Percentiles rank a stretch among this genome's conserved stretches.
These are phyloP conservation scores for Agrotis puta DNA, from an alignment of 2,888 invertebrate genomes.

Conservation along the genomic window DNA sequence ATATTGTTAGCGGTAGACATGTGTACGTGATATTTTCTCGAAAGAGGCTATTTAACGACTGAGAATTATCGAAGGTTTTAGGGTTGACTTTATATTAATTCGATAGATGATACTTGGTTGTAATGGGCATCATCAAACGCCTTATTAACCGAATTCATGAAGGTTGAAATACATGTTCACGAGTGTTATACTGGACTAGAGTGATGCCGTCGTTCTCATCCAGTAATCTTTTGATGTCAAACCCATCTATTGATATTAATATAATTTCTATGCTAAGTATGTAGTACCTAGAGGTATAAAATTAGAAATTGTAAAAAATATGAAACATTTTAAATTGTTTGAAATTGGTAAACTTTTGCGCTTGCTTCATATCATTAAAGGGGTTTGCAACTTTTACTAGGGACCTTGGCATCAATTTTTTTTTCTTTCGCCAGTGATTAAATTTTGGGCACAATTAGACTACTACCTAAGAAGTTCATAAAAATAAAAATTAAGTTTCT, in stretches of 20 bases:
- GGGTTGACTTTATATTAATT: constrained; percentile 31
- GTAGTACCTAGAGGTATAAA: constrained; percentile 49
- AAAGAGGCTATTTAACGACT: constrained; percentile 66
- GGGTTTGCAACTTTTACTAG: too few relatives aligned
- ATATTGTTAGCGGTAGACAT: constrained; percentile 57
- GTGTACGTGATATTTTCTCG: constrained; percentile 63
- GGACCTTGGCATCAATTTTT: too few relatives aligned
- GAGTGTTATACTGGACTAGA: background rate
- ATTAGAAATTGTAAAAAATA: constrained; percentile 39
- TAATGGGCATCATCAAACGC: background rate
- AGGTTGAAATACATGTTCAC: background rate
- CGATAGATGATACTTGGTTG: constrained; percentile 16
- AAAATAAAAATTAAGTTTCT: too few relatives aligned
- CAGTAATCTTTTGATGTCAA: background rate
- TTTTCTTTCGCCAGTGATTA: too few relatives aligned
- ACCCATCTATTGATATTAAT: constrained; percentile 31
- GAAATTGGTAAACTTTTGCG: constrained; percentile 76
- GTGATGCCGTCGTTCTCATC: background rate
- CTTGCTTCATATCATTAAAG: constrained; percentile 89
- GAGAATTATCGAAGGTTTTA: constrained; percentile 43
- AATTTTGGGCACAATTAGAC: too few relatives aligned
- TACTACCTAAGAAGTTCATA: too few relatives aligned
- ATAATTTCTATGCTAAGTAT: constrained; percentile 37
- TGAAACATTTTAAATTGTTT: constrained; percentile 58
- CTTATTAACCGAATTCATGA: background rate